Base-by-base conservation (phyloP, 2,888 invertebrate genomes). In the Nomada flava region DNA sequence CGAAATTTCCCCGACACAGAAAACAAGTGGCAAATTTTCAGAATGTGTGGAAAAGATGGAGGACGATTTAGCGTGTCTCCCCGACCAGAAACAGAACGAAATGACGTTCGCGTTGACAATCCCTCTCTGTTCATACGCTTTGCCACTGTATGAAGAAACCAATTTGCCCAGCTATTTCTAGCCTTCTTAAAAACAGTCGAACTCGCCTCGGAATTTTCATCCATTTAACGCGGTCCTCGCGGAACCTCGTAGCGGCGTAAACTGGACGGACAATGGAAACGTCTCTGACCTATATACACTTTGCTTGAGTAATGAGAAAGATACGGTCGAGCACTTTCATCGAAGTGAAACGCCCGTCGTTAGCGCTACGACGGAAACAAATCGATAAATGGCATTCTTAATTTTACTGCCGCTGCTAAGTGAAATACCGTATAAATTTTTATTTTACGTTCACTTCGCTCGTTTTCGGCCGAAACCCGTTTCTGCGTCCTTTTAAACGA, bases 221-320 rank as follows among this genome's bases (percentile, higher is more conserved):
- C 55, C 67, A 71, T 76, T 81, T 81, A 81, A 76, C 70, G 59
- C 52, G 50, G 67, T 71, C 59, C 62, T 63, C n/a, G 50, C 42
- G 70, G 60, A 68, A 71, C 59, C 13, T 57, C 42, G 50, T 23
- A 70, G 52, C 68, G 52, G 63, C 67, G 57, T 81, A 76, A 81
- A 82, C 82, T 63, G 53, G 47, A 65, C 18, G 82, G 82, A 81
- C 76, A 82, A 81, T 82, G 71, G 76, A 13, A 81, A 57, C 63
- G 67, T 52, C 76, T 75, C 75, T 76, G 82, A 82, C 82, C 82
- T 81, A 82, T 82, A 81, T 82, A 81, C 71, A n/a, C 47, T 68
- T 80, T 67, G 82, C 62, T 82, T 81, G 82, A 76, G 76, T 82
- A 81, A 82, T 71, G 67, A 82, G 70, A 79, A 74, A 70, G 71